Evolutionary conservation across 2,113 vertebrate species (phyloP), one percentile per base, ranked within the genome.

Genomic region (Motacilla tschutschensis): DNA sequence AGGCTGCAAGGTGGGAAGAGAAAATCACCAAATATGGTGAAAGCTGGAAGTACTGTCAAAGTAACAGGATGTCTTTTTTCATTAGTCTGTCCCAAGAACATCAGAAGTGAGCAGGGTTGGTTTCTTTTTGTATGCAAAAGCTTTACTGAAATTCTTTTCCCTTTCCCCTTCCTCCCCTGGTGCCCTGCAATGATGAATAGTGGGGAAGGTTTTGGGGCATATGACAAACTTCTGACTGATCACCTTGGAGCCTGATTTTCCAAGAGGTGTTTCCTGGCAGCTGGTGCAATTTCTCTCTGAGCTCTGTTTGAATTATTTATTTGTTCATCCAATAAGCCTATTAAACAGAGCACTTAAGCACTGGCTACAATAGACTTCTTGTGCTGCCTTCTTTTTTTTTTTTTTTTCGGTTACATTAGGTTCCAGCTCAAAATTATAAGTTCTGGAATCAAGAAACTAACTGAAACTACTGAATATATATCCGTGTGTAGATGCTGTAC

Each of bases 271-370:
- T 94, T 94, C 57, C 71, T 89, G 89, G 75, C 75, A 91, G 62
- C 55, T 86, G 47, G 24, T 58, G 17, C 76, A 57, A 88, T 91
- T 91, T 81, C 21, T 59, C 3, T 59, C 58, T 50, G 62, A 65
- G n/a, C 33, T 83, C 53, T 46, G 14, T 47, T 50, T 95, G 94
- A 94, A 95, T 95, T 91, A 96, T 94, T 92, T 89, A 94, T 92
- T 90, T 93, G 55, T 73, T 74, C 75, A 85, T 93, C 65, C 65
- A 79, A 47, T 87, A 90, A 88, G 22, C 51, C 53, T 86, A 85
- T 84, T 93, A 92, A 95, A 87, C 76, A 82, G 33, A 88, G 46
- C 70, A 88, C 90, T 95, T 92, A 95, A 88, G 87, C 38, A 51
- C n/a, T 91, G 36, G 18, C 33, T 87, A 28, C n/a, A 43, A 55